Conservation (phyloP, 2,113 vertebrate genomes). For the Alligator sinensis region DNA sequence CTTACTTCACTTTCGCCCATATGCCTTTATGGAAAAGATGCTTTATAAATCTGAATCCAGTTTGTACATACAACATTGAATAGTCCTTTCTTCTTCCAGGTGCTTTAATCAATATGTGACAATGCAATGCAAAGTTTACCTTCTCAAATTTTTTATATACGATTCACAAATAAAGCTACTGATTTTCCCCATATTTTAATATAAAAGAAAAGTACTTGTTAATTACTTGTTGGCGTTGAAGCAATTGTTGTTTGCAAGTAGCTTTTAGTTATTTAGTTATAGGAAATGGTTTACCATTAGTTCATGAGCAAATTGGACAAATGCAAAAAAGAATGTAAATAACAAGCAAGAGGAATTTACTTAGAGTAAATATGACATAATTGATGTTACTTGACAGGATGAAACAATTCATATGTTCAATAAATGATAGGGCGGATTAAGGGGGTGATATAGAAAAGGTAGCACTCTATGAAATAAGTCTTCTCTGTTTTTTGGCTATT, state of each 20-base stretch:
- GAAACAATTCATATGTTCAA: neutral
- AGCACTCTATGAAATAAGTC: neutral
- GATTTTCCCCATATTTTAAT: neutral
- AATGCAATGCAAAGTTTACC: neutral
- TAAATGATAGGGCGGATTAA: neutral
- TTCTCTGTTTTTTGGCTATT: neutral
- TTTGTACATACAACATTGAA: neutral
- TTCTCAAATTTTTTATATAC: neutral
- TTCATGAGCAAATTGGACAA: neutral
- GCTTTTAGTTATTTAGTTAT: neutral
- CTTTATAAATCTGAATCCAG: neutral
- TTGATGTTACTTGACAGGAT: neutral
- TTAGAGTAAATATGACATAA: neutral
- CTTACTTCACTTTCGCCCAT: neutral
- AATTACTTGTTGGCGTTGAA: neutral
- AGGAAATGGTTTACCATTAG: neutral
- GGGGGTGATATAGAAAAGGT: neutral
- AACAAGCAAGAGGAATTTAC: neutral
- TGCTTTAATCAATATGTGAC: neutral
- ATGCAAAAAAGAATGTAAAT: neutral
- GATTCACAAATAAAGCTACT: neutral
- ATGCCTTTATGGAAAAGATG: neutral
- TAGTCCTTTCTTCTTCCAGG: neutral
- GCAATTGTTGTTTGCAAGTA: neutral
- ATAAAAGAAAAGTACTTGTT: neutral